Evolutionary conservation across 2,113 vertebrate species (phyloP).

Genomic region (Mormyrus iriodes): DNA sequence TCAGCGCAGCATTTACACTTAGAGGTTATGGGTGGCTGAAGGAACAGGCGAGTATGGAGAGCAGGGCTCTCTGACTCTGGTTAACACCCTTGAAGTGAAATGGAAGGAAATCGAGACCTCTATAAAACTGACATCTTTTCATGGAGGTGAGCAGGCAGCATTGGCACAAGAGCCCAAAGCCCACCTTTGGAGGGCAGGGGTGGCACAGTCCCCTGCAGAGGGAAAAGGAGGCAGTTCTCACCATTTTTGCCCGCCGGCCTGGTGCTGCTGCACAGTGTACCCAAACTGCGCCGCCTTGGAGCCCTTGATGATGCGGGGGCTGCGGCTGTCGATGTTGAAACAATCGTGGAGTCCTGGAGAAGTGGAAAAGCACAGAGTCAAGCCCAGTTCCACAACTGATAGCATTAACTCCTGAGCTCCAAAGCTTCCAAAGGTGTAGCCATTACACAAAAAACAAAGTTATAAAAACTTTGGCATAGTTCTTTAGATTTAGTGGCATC

Average conservation of each 20-base stretch:
- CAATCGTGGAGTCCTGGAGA: slow-evolving; percentile 65
- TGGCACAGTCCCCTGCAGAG: background rate
- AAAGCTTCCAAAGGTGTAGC: background rate
- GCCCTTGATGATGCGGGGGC: slow-evolving; percentile 74
- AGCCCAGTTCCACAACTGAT: slow-evolving; percentile 15
- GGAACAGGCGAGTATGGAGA: background rate
- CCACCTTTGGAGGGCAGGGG: background rate
- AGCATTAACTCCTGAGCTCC: slow-evolving; percentile 15
- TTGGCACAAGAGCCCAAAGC: background rate
- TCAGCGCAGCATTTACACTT: slow-evolving; percentile 23
- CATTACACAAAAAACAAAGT: background rate
- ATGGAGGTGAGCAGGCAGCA: background rate
- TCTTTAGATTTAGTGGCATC: background rate
- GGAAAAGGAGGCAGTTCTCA: slow-evolving; percentile 50
- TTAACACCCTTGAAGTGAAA: background rate
- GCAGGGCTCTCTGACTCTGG: background rate
- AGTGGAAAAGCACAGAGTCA: slow-evolving; percentile 24
- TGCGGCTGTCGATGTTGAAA: slow-evolving; percentile 87
- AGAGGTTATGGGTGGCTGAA: slow-evolving; percentile 22
- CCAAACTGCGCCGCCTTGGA: slow-evolving; percentile 84
- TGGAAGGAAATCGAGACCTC: background rate
- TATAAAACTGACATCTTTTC: background rate
- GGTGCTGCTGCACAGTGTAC: slow-evolving; percentile 92
- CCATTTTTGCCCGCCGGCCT: slow-evolving; percentile 85
- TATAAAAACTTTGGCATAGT: background rate